Base-by-base conservation (phyloP, 2,113 vertebrate genomes). In the Neopipo cinnamomea region DNA sequence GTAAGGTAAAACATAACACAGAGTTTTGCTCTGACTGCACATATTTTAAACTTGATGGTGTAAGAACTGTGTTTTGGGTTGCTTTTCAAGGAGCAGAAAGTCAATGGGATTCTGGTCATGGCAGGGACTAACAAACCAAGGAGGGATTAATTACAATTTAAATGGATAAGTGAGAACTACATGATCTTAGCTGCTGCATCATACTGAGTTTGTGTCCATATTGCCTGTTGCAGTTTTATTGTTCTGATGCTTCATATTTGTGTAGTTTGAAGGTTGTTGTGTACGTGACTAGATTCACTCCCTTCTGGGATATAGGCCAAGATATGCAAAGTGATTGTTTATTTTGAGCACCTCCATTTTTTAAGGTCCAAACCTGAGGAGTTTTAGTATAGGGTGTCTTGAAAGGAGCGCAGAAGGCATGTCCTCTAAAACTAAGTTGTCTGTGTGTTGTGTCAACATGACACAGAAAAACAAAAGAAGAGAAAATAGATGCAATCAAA, bases 321-420 rank as follows among this genome's bases (percentile, higher is more conserved):
- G 46, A 65, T 91, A 88, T 84, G 90, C 12, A 56, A 94, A 86
- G 22, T 39, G 41, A 56, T 77, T 89, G 39, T 81, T 91, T 96
- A 33, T 94, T 88, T 91, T 90, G 47, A 74, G 12, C 1, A 14
- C n/a, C 72, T 88, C 56, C 4, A 53, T 82, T 88, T 95, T 89
- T 83, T 21, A 67, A n/a, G n/a, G 27, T 79, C 19, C n/a, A 56
- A 91, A 92, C 20, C 44, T 47, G 59, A 74, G 39, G 47, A 53
- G 21, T 73, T 82, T 83, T 46, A 37, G 44, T 72, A 49, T 52
- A 89, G 47, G 23, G 12, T 62, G 21, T 12, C 49, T 76, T 68
- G 37, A 93, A 68, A 72, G 52, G 11, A 52, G 20, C 11, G 8
- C 17, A 50, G 42, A 61, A 25, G 10, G 23, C 12, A 9, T 4